phyloP scores from a whole-genome alignment of 2,797 vertebrate genomes.

The Ptychadena robeensis region DNA sequence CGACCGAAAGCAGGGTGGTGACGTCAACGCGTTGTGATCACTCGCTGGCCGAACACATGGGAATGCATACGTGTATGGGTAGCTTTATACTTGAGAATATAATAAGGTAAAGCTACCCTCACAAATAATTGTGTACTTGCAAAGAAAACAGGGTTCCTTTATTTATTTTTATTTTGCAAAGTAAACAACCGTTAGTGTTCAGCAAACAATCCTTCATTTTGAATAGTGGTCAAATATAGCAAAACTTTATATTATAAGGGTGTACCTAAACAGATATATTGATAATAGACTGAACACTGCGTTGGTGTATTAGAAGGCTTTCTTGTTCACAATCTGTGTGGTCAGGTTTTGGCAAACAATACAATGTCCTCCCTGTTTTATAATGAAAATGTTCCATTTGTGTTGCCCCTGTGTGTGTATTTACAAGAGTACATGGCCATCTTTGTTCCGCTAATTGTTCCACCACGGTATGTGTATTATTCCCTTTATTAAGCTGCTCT shows the following conservation, averaged over 20 bases:
- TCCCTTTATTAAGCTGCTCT: constrained; percentile 2
- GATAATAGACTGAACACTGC: background rate
- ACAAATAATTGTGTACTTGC: no score
- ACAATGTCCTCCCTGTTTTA: background rate
- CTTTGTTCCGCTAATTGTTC: constrained; percentile 8
- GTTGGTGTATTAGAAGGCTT: background rate
- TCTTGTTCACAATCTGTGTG: background rate
- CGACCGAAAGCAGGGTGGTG: no score
- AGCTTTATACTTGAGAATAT: no score
- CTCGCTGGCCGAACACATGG: no score
- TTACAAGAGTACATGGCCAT: background rate
- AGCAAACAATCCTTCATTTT: background rate
- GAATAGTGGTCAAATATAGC: background rate
- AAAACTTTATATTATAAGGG: background rate
- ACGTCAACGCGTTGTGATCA: no score
- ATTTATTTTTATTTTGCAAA: no score
- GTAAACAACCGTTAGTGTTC: no score
- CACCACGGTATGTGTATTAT: background rate
- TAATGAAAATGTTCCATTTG: background rate
- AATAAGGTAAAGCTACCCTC: no score
- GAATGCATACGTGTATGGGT: no score
- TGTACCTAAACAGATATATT: background rate
- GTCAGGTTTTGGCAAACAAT: background rate
- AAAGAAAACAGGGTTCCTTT: no score
- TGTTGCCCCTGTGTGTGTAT: background rate